Evolutionary conservation across 2,113 vertebrate species (phyloP).

Genomic region (Puffinus mauretanicus): DNA sequence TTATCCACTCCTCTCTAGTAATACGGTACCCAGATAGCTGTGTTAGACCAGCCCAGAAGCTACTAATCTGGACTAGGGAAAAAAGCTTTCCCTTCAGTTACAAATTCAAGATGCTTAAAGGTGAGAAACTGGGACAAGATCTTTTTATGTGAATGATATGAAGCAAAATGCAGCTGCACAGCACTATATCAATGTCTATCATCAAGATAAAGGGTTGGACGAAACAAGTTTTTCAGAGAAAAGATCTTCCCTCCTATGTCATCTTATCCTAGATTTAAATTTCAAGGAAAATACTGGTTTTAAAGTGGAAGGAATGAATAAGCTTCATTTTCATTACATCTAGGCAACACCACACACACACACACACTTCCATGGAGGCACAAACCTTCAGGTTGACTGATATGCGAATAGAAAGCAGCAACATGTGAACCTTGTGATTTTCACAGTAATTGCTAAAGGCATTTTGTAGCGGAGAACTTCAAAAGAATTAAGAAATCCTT

Average conservation of each 20-base stretch:
- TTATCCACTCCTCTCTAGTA: neutral
- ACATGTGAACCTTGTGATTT: neutral
- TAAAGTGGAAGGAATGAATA: neutral
- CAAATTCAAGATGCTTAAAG: neutral
- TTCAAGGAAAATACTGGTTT: conserved; percentile 9
- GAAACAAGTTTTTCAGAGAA: neutral
- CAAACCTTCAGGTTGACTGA: conserved; percentile 1
- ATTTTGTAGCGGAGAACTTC: conserved; percentile 2
- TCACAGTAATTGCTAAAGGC: neutral
- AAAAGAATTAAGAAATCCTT: conserved; percentile 8
- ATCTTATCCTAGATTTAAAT: conserved; percentile 9
- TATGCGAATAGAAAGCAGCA: neutral
- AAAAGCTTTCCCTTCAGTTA: neutral
- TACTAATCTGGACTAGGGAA: neutral
- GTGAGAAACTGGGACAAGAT: neutral
- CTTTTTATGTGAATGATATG: neutral
- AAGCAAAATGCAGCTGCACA: neutral
- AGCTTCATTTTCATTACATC: neutral
- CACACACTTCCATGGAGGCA: neutral
- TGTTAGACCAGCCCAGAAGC: neutral
- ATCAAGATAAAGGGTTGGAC: neutral
- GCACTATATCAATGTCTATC: neutral
- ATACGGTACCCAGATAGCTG: neutral
- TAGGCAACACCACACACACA: neutral
- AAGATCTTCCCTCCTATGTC: neutral